These are phyloP conservation scores for Neoseiulus cucumeris DNA, from an alignment of 1,140 invertebrate species.

Conservation along the genomic window DNA sequence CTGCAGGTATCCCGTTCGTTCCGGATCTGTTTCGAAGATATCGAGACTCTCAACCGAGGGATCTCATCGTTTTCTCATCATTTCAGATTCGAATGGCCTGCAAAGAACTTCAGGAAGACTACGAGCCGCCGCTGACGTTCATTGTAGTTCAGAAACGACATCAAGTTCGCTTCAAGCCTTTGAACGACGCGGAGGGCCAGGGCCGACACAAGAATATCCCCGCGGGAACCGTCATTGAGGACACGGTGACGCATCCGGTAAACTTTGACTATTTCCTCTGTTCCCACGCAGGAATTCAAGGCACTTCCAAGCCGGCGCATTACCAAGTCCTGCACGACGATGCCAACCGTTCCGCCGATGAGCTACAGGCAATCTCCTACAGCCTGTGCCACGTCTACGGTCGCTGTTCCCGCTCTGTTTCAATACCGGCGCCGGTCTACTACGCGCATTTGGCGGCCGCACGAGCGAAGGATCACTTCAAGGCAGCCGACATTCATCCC, in stretches of 20 bases:
- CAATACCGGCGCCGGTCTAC: conserved; percentile 79
- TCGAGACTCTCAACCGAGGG: no score
- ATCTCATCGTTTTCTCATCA: background rate
- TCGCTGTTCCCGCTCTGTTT: conserved; percentile 63
- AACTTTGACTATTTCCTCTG: conserved; percentile 71
- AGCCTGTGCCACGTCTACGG: conserved; percentile 71
- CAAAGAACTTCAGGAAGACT: background rate
- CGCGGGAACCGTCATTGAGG: conserved; percentile 64
- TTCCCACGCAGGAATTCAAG: conserved; percentile 45
- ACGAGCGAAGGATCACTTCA: conserved; percentile 30
- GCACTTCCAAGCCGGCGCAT: conserved; percentile 66
- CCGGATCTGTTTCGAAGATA: no score
- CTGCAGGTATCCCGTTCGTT: no score
- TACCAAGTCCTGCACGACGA: conserved; percentile 71
- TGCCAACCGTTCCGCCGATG: conserved; percentile 43
- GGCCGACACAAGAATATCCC: conserved; percentile 42
- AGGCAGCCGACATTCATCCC: background rate
- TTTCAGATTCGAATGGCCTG: background rate
- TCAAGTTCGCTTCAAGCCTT: conserved; percentile 12
- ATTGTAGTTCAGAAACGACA: conserved; percentile 14
- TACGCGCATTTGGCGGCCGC: conserved; percentile 76
- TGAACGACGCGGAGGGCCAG: background rate
- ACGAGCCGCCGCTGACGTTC: conserved; percentile 13
- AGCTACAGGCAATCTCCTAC: conserved; percentile 62
- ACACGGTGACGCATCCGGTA: conserved; percentile 51